Conservation (phyloP, 2,797 vertebrate species). For the Sebastes hubbsi region DNA sequence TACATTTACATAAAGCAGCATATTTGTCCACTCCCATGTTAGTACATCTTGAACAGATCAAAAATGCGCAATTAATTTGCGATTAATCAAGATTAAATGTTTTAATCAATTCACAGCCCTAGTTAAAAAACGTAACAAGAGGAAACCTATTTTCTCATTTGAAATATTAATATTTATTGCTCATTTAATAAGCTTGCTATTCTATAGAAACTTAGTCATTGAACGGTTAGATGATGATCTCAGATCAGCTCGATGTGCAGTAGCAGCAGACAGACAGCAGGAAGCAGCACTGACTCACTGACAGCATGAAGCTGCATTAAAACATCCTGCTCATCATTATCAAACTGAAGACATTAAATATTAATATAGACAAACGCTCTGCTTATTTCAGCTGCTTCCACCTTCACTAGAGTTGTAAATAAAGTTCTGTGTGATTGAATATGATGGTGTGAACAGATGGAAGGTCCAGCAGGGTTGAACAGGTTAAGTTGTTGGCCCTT, state of each 20-base stretch:
- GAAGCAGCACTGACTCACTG: conserved; percentile 1
- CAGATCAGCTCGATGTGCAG: background rate
- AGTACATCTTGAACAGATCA: background rate
- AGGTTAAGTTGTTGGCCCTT: conserved; percentile 37
- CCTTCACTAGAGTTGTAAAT: background rate
- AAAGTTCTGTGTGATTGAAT: background rate
- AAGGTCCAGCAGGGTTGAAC: background rate
- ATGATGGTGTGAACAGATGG: background rate
- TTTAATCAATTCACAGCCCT: too few species aligned
- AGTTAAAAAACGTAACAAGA: too few species aligned
- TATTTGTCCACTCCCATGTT: too few species aligned
- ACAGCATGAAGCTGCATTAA: background rate
- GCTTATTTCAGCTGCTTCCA: too few species aligned
- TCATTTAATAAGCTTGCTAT: background rate
- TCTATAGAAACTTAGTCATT: background rate
- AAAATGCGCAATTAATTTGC: too few species aligned
- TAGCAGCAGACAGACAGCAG: conserved; percentile 6
- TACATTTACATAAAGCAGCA: too few species aligned
- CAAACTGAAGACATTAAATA: too few species aligned
- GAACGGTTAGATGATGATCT: background rate
- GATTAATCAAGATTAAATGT: too few species aligned
- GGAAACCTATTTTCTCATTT: background rate
- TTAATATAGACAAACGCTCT: too few species aligned
- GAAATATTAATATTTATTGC: background rate
- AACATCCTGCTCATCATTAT: background rate